Evolutionary conservation across 53 echinoderm and acorn worm species (phyloP).

Genomic region (Zoroaster sp.): DNA sequence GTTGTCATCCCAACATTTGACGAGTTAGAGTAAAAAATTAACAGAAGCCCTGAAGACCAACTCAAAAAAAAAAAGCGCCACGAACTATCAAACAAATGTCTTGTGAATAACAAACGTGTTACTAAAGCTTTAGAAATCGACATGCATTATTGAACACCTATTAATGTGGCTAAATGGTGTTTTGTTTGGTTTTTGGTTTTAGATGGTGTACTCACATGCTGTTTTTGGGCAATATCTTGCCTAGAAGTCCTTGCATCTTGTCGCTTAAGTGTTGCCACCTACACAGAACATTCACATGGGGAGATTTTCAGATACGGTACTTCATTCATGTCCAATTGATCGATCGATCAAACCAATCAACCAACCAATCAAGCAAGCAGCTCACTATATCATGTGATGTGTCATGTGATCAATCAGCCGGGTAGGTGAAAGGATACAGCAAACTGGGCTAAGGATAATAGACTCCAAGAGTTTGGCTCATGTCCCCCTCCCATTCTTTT

Average conservation of each 20-base stretch:
- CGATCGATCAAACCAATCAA: constrained; percentile 18
- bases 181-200: constrained; percentile 47
- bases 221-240: constrained; percentile 97
- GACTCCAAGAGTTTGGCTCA: neutral
- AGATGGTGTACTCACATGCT: constrained; percentile 93
- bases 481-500: neutral
- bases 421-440: constrained; percentile 71
- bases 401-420: constrained; percentile 53
- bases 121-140: constrained; percentile 54
- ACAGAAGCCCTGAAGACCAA: constrained; percentile 38
- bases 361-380: constrained; percentile 33
- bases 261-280: constrained; percentile 96
- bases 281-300: constrained; percentile 56
- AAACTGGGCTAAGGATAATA: constrained; percentile 46
- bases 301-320: constrained; percentile 58
- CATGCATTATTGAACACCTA: constrained; percentile 53
- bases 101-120: constrained; percentile 63
- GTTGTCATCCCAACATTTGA: constrained; percentile 6
- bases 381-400: constrained; percentile 46
- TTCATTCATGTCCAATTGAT: constrained; percentile 53
- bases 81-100: constrained; percentile 51
- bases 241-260: constrained; percentile 96
- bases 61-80: constrained; percentile 39
- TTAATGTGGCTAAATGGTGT: neutral
- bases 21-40: constrained; percentile 15